Conservation (phyloP, 2,888 invertebrate species). For the Caenorhabditis sulstoni region DNA sequence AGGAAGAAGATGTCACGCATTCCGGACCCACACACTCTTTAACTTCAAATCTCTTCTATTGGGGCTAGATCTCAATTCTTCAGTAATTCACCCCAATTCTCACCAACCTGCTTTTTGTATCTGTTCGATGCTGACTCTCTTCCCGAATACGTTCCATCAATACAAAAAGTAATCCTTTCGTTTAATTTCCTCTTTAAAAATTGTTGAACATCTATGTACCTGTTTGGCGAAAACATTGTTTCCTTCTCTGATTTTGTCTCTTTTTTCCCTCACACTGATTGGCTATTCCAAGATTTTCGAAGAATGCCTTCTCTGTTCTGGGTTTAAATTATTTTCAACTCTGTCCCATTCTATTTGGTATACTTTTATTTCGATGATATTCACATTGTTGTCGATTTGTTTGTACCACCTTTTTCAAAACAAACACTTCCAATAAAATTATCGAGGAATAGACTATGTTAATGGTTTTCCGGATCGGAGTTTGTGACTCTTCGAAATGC, state of each 20-base stretch:
- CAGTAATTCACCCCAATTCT: slow-evolving; percentile 33
- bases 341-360: slow-evolving; percentile 10
- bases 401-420: slow-evolving; percentile 27
- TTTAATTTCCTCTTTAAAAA: slow-evolving; percentile 1
- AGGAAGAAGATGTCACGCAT: slow-evolving; percentile 19
- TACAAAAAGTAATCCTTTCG: slow-evolving; percentile 20
- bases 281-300: background rate
- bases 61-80: slow-evolving; percentile 63
- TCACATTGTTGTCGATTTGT: slow-evolving; percentile 18
- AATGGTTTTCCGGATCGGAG: too few species aligned
- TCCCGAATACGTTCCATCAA: slow-evolving; percentile 8
- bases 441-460: slow-evolving; percentile 11
- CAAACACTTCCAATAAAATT: slow-evolving; percentile 3
- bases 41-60: slow-evolving; percentile 45
- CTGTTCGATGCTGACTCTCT: slow-evolving; percentile 39
- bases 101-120: slow-evolving; percentile 7
- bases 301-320: slow-evolving; percentile 9
- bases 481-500: too few species aligned
- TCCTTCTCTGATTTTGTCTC: slow-evolving; percentile 9
- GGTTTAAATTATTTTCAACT: slow-evolving; percentile 40
- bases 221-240: slow-evolving; percentile 51
- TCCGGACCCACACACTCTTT: slow-evolving; percentile 20
- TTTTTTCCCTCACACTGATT: slow-evolving; percentile 6
- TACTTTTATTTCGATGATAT: slow-evolving; percentile 28
- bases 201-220: slow-evolving; percentile 61